Conservation (phyloP, 2,888 invertebrate species). For the Scrobipalpa atriplicella region DNA sequence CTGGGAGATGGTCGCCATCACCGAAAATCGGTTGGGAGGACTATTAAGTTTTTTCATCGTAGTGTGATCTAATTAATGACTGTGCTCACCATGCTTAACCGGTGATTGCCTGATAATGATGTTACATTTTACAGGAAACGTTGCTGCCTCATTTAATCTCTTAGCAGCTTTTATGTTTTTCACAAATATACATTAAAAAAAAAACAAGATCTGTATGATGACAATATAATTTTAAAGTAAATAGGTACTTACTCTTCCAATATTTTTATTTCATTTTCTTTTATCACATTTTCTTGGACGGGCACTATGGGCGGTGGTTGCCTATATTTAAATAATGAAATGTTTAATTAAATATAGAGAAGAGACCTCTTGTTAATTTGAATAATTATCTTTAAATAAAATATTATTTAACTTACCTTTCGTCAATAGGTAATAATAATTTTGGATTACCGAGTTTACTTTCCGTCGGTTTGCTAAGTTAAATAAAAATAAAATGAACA, state of each 20-base stretch:
- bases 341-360: too few species aligned
- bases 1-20: too few species aligned
- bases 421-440: conserved; percentile 47
- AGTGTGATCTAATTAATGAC: too few species aligned
- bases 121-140: too few species aligned
- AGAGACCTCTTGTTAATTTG: background rate
- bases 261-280: conserved; percentile 39
- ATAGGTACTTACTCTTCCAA: conserved; percentile 52
- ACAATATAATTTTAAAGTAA: background rate
- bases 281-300: conserved; percentile 21
- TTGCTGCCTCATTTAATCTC: too few species aligned
- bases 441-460: conserved; percentile 38
- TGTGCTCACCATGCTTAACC: too few species aligned
- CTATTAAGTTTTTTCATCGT: too few species aligned
- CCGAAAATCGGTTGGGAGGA: too few species aligned
- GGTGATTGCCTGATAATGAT: too few species aligned
- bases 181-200: too few species aligned
- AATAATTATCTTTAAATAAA: background rate
- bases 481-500: conserved; percentile 34
- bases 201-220: too few species aligned
- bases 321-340: conserved; percentile 34
- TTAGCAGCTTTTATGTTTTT: too few species aligned
- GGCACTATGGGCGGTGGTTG: conserved; percentile 5
- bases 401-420: conserved; percentile 52
- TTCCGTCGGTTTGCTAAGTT: conserved; percentile 47